Evolutionary conservation across 1,140 invertebrate genomes (phyloP).

Genomic region (Neoseiulus cucumeris): DNA sequence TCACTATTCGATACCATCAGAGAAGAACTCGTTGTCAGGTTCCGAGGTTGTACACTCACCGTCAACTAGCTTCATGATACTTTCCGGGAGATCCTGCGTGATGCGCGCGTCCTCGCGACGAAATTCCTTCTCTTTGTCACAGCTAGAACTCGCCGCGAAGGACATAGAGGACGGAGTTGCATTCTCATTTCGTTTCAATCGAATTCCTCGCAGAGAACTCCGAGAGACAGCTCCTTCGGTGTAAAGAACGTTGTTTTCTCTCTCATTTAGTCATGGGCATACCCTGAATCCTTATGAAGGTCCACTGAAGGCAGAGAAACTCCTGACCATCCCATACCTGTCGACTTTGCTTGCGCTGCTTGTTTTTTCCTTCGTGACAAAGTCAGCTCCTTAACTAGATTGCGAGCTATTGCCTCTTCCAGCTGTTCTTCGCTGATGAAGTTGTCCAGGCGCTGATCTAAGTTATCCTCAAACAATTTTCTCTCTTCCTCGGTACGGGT

Average conservation of each 20-base stretch:
- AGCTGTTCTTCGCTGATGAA: slow-evolving; percentile 25
- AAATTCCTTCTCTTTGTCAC: slow-evolving; percentile 6
- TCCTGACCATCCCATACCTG: too few relatives aligned
- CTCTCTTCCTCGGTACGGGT: background rate
- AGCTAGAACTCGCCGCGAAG: background rate
- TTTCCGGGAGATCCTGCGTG: background rate
- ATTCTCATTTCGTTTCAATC: background rate
- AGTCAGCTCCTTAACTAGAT: slow-evolving; percentile 26
- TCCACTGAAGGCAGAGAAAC: too few relatives aligned
- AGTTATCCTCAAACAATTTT: background rate
- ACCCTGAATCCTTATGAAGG: too few relatives aligned
- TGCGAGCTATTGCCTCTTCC: slow-evolving; percentile 25
- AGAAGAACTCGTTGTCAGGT: too few relatives aligned
- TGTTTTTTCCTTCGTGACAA: slow-evolving; percentile 16
- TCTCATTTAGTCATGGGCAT: too few relatives aligned
- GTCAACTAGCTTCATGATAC: background rate
- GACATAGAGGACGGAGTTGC: background rate
- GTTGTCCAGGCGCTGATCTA: background rate
- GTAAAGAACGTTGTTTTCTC: too few relatives aligned
- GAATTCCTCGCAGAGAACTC: background rate
- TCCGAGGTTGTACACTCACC: background rate
- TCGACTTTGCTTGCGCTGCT: slow-evolving; percentile 12
- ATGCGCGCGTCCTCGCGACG: background rate
- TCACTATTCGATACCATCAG: background rate
- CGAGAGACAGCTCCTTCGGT: background rate